These are phyloP conservation scores for Platycnemis pennipes DNA, from an alignment of 2,888 invertebrate species.

Conservation along the genomic window DNA sequence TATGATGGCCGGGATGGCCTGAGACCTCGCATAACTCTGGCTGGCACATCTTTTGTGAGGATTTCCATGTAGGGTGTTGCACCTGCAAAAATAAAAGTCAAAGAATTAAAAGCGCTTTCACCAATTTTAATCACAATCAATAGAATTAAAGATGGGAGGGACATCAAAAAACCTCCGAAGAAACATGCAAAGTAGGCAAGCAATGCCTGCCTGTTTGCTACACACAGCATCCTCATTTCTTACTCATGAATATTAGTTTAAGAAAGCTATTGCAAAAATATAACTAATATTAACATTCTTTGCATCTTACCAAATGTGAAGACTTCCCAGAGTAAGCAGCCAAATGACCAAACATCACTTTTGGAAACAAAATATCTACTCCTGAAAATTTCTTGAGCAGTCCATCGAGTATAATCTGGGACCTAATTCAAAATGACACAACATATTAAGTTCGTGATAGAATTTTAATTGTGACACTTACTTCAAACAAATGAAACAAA, in stretches of 20 bases:
- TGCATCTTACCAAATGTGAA: conserved; percentile 83
- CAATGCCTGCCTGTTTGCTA: no score
- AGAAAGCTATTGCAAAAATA: no score
- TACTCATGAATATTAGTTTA: no score
- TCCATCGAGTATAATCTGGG: conserved; percentile 89
- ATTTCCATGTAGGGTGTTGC: conserved; percentile 89
- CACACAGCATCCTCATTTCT: no score
- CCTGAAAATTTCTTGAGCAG: conserved; percentile 88
- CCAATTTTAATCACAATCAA: neutral
- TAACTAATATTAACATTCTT: neutral
- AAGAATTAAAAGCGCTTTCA: neutral
- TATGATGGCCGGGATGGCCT: conserved; percentile 88
- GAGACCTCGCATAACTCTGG: conserved; percentile 85
- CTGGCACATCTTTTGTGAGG: conserved; percentile 84
- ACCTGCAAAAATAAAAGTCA: conserved; percentile 76
- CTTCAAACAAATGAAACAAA: conserved; percentile 24
- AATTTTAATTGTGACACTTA: neutral
- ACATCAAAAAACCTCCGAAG: neutral
- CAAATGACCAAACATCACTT: conserved; percentile 92
- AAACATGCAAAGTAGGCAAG: neutral
- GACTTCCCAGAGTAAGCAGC: conserved; percentile 91
- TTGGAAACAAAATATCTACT: conserved; percentile 85
- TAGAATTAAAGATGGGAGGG: neutral
- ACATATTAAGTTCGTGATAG: neutral
- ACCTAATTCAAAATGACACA: conserved; percentile 75